Base-by-base conservation (phyloP, 1,140 invertebrate genomes). In the Gryllus bimaculatus region DNA sequence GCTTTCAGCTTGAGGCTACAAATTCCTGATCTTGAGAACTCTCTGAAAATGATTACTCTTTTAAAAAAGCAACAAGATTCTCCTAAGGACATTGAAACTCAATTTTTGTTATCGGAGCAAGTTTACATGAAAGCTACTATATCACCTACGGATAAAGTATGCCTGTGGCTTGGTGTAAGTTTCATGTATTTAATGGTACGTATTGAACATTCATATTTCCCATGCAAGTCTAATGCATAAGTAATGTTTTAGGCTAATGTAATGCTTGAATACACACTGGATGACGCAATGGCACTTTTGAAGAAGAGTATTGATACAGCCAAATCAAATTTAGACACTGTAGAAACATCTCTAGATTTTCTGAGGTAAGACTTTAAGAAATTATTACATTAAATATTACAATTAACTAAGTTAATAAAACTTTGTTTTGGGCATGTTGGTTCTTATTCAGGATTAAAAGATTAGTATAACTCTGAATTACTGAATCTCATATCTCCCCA, bases 211-310 rank as follows among this genome's bases (percentile, higher is more conserved):
- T 39, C 1, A 39, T 39, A 1, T 39, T 39, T 39, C 5, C 26
- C 26, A 39, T 39, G 26, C 26, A 39, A 2, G 5, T 39, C 1
- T 39, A 39, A 39, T 39, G 26, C 26, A 13, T 79, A 13, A 76
- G n/a, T 76, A 20, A 3, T 79, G 10, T 83, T 83, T 74, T 82
- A 91, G 90, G 98, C 98, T 39, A 99, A 98, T 89, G 96, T 99
- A 0, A 99, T 99, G 98, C 88, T 99, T 82, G 98, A 99, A 86
- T 99, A 99, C 88, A 91, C 92, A 13, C 86, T 99, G 80, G 92
- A 97, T 81, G 97, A 99, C 88, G 98, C 97, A 48, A 91, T 96
- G 86, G 88, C 90, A 80, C 87, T 99, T 54, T 87, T 99, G 21
- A 90, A 90, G 78, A 95, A 96, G 84, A 99, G 99, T 86, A 92